Base-by-base conservation (phyloP, 2,888 invertebrate species). In the Seira sanloemensis region DNA sequence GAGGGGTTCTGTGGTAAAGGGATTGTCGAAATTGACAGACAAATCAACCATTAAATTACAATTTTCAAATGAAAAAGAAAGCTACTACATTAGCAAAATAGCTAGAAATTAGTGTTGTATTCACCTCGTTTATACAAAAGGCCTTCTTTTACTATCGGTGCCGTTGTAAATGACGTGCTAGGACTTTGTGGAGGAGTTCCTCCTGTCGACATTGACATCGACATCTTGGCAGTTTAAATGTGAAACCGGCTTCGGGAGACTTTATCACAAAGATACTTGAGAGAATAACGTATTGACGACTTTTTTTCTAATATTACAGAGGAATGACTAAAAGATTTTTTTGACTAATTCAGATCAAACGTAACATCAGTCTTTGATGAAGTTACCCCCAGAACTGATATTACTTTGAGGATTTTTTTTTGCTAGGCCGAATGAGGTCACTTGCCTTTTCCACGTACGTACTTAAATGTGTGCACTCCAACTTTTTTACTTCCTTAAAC, bases 21-120 rank as follows among this genome's bases (percentile, higher is more conserved):
- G 93, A 81, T 90, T 90, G 90, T 97, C 97, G 23, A 98, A 98
- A 91, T 96, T 96, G 87, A 94, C 94, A 76, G 97, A 95, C 19
- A 99, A 99, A 93, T 99, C 97, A 90, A 96, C 96, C 90, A 97
- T 94, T 77, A 99, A 93, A 86, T 98, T 94, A 92, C 99, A 99
- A 92, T 99, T 37, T 37, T 37, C 37, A 37, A 37, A 91, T 77
- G 25, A 71, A 75, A 74, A 74, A 84, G 0, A 5, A 74, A 27
- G 12, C 37, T 37, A 37, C 4, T 37, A 37, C 12, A 37, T 12
- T 37, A 7, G 5, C 5, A 12, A 37, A 37, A 37, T 37, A 37
- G 4, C 12, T 12, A 37, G 5, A 37, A 37, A 37, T 7, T 37
- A 37, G 12, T 37, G 4, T 37, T 37, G 37, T 12, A 62, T n/a